These are phyloP conservation scores for Gymnoscopelus microlampas DNA, from an alignment of 2,797 vertebrate genomes.

Conservation along the genomic window DNA sequence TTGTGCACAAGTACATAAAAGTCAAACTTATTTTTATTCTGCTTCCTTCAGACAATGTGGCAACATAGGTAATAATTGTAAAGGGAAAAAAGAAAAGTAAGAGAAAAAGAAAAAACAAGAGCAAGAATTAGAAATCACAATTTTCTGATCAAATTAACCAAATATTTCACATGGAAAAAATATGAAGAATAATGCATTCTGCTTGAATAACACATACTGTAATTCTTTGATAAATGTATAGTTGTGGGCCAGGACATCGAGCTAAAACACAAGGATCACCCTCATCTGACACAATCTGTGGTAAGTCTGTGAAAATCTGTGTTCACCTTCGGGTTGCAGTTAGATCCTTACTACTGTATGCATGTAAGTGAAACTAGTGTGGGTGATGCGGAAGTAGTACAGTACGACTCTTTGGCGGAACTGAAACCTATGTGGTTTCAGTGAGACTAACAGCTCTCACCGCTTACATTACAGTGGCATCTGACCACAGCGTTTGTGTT, in stretches of 20 bases:
- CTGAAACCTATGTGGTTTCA: slow-evolving; percentile 40
- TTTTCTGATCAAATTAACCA: background rate
- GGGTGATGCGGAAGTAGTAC: background rate
- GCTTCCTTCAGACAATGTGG: no score
- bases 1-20: no score
- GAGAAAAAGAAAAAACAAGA: no score
- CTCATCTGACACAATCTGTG: slow-evolving; percentile 64
- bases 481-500: background rate
- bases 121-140: no score
- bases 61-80: no score
- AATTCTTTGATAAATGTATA: slow-evolving; percentile 37
- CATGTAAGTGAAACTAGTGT: slow-evolving; percentile 42
- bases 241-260: slow-evolving; percentile 45
- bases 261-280: slow-evolving; percentile 23
- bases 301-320: slow-evolving; percentile 39
- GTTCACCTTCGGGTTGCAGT: slow-evolving; percentile 23
- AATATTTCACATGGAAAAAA: background rate
- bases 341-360: background rate
- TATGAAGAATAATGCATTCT: background rate
- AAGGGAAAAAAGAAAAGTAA: no score
- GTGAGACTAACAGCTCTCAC: slow-evolving; percentile 29
- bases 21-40: no score
- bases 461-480: no score
- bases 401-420: background rate
- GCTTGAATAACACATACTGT: background rate